Percentiles rank a stretch among this genome's conserved stretches.
These are phyloP conservation scores for Bolborhynchus lineola DNA, from an alignment of 2,113 vertebrate genomes.

Conservation along the genomic window DNA sequence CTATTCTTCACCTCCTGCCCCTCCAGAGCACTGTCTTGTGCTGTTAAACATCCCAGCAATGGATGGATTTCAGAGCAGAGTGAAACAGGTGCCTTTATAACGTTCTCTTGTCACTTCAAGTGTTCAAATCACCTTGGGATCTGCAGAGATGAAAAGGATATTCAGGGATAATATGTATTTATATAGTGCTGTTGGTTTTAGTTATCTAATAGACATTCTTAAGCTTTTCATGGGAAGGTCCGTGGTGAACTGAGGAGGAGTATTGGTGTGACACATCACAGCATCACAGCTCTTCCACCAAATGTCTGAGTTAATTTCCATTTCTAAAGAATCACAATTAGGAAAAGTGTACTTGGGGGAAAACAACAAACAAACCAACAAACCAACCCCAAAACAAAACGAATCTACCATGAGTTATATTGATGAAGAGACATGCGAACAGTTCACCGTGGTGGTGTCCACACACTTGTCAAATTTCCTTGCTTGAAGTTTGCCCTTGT, in stretches of 20 bases:
- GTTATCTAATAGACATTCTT: background rate
- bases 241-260: background rate
- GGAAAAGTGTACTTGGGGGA: background rate
- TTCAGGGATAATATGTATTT: background rate
- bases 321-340: background rate
- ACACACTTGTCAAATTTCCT: background rate
- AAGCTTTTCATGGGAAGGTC: background rate
- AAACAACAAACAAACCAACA: background rate
- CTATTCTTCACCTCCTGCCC: background rate
- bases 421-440: background rate
- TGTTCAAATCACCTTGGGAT: background rate
- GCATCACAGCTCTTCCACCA: background rate
- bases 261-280: background rate
- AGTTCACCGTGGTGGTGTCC: background rate
- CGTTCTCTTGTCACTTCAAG: background rate
- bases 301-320: background rate
- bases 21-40: background rate
- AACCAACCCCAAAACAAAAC: background rate
- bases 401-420: background rate
- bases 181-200: background rate
- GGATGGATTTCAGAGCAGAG: background rate
- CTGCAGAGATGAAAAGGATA: background rate
- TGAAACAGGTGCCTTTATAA: background rate
- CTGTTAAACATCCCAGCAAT: background rate
- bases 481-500: background rate